phyloP scores from a whole-genome alignment of 2,113 vertebrate genomes.

The Mixornis gularis region DNA sequence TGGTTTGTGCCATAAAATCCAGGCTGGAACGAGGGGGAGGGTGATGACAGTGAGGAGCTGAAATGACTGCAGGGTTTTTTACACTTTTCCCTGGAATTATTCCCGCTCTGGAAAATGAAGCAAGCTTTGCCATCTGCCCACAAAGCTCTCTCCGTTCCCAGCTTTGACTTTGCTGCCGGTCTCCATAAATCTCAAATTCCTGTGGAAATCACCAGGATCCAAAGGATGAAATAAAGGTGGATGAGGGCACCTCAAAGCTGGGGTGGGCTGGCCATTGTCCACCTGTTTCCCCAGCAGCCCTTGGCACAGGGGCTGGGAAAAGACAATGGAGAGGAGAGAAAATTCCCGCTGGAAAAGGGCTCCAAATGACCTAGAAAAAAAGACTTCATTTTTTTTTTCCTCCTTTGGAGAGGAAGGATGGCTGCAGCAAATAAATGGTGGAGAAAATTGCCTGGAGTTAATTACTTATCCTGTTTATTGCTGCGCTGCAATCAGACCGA shows the following conservation, averaged over 20 bases:
- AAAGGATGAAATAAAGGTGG: background rate
- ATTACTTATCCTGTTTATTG: background rate
- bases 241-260: background rate
- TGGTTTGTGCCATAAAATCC: background rate
- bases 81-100: background rate
- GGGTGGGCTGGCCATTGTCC: rapidly evolving
- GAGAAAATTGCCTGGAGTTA: background rate
- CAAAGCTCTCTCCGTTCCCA: background rate
- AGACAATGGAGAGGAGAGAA: too few relatives aligned
- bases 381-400: rapidly evolving
- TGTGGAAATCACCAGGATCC: background rate
- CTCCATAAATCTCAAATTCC: background rate
- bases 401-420: background rate
- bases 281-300: rapidly evolving
- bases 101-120: background rate
- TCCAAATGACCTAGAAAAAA: background rate
- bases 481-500: background rate
- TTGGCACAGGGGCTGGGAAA: background rate
- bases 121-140: background rate
- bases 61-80: background rate
- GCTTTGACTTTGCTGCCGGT: background rate
- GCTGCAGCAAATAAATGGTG: background rate
- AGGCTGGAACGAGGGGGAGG: background rate
- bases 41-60: background rate
- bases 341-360: background rate